phyloP scores from a whole-genome alignment of 2,113 vertebrate genomes.

The Salvelinus sp. region DNA sequence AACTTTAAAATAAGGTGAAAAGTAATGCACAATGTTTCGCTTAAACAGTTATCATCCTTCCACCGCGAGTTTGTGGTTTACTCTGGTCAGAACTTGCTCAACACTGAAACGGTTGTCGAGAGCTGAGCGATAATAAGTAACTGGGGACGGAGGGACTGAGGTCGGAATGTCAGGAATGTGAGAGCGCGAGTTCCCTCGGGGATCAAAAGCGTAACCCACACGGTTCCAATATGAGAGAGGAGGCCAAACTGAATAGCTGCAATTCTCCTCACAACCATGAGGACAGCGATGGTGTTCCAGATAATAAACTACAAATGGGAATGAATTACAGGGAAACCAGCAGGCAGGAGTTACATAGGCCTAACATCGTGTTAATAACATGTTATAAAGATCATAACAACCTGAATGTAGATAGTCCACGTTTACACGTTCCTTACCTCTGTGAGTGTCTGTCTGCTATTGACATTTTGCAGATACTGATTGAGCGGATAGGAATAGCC shows the following conservation, averaged over 20 bases:
- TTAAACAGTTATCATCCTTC: constrained; percentile 51
- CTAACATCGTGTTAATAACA: no score
- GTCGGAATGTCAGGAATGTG: constrained; percentile 92
- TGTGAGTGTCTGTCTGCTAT: no score
- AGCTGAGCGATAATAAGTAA: constrained; percentile 78
- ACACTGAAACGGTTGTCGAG: constrained; percentile 65
- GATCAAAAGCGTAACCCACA: constrained; percentile 75
- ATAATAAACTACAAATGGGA: neutral
- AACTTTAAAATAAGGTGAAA: constrained; percentile 18
- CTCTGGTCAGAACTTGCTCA: constrained; percentile 26
- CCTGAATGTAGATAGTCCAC: no score
- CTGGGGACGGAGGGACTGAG: constrained; percentile 72
- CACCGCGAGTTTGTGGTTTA: constrained; percentile 27
- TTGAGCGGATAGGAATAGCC: no score
- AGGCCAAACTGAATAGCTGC: constrained; percentile 3
- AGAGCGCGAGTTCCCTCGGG: constrained; percentile 85
- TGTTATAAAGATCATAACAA: no score
- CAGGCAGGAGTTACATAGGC: neutral
- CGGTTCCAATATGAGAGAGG: constrained; percentile 20
- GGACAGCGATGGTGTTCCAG: neutral
- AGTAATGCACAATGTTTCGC: constrained; percentile 43
- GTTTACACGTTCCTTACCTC: no score
- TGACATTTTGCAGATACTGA: no score
- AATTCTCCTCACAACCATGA: constrained; percentile 1
- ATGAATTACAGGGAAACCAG: no score